Percentiles rank a stretch among this genome's conserved stretches.
Evolutionary conservation across 1,140 invertebrate genomes (phyloP).

Genomic region (Elymnias hypermnestra): DNA sequence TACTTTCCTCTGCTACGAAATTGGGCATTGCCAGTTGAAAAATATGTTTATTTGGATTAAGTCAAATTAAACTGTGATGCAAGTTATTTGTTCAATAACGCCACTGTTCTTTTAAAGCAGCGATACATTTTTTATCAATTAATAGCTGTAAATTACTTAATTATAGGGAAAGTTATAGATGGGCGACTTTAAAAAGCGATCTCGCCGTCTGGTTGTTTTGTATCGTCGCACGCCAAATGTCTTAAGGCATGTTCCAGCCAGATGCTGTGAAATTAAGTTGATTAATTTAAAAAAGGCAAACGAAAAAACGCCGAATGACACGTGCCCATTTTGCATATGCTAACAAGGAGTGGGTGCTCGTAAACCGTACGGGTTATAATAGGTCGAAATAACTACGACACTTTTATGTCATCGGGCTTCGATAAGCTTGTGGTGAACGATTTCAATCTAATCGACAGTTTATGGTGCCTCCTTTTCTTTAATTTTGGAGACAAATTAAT

Average conservation of each 20-base stretch:
- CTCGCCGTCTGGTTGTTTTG: background rate
- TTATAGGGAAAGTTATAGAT: too few relatives aligned
- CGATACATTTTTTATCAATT: too few relatives aligned
- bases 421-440: slow-evolving; percentile 25
- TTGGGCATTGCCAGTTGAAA: too few relatives aligned
- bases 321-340: slow-evolving; percentile 53
- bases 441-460: slow-evolving; percentile 2
- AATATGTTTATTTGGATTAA: too few relatives aligned
- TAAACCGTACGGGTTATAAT: slow-evolving; percentile 32
- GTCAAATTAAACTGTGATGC: too few relatives aligned
- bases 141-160: too few relatives aligned
- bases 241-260: slow-evolving; percentile 8
- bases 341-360: slow-evolving; percentile 24
- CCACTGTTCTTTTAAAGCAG: too few relatives aligned
- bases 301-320: slow-evolving; percentile 31
- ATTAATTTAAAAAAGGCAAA: slow-evolving; percentile 28
- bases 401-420: slow-evolving; percentile 57
- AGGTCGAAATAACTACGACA: slow-evolving; percentile 29
- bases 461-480: slow-evolving; percentile 1
- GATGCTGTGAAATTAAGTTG: slow-evolving; percentile 27
- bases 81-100: too few relatives aligned
- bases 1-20: too few relatives aligned
- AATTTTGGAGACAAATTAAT: too few relatives aligned
- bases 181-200: too few relatives aligned
- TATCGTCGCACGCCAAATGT: background rate